phyloP scores from a whole-genome alignment of 2,113 vertebrate species.

The Xiphorhynchus elegans region DNA sequence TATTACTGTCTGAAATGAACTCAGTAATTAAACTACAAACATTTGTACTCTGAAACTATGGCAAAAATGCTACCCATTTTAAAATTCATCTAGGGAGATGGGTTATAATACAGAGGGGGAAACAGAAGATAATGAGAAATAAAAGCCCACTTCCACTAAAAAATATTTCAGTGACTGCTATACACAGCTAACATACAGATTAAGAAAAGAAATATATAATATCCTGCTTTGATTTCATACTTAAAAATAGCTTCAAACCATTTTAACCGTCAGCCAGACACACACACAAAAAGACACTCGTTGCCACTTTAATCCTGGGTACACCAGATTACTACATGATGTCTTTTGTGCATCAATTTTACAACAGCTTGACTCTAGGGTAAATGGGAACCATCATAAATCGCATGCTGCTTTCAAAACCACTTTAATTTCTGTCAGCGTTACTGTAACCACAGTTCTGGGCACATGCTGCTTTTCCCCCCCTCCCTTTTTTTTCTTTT shows the following conservation, averaged over 20 bases:
- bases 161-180: constrained; percentile 2
- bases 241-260: constrained; percentile 57
- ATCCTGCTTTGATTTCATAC: constrained; percentile 51
- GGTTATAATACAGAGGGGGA: neutral
- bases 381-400: constrained; percentile 79
- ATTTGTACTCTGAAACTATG: neutral
- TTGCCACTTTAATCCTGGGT: constrained; percentile 70
- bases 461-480: constrained; percentile 11
- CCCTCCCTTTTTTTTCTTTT: neutral
- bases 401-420: constrained; percentile 80
- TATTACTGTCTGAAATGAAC: constrained; percentile 45
- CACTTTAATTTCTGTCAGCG: constrained; percentile 81
- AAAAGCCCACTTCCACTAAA: neutral
- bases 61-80: constrained; percentile 36
- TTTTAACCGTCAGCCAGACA: constrained; percentile 32
- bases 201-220: constrained; percentile 40
- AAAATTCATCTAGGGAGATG: neutral
- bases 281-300: constrained; percentile 44
- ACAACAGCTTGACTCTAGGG: constrained; percentile 78
- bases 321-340: constrained; percentile 73
- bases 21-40: constrained; percentile 34
- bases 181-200: neutral
- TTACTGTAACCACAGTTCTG: constrained; percentile 75
- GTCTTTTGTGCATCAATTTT: constrained; percentile 78
- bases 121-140: constrained; percentile 1